Base-by-base conservation (phyloP, 1,140 invertebrate genomes). In the Limonius californicus region DNA sequence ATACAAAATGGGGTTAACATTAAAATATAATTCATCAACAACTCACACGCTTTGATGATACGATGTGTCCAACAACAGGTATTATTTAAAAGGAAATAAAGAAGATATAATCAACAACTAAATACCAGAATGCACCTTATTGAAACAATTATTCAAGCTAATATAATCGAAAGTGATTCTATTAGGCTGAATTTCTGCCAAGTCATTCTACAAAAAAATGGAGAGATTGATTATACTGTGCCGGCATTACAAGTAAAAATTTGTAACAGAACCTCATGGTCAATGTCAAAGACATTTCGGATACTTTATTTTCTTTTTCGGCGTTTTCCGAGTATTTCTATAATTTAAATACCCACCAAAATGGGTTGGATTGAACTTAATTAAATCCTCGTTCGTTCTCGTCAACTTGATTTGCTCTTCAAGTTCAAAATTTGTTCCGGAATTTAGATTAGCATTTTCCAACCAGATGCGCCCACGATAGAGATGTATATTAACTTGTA, bases 111-210 rank as follows among this genome's bases (percentile, higher is more conserved):
- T 9, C 23, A 27, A 27, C 23, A 27, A 27, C 23, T 39, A 39
- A 39, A 39, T 50, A 50, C 16, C 9, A 50, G 14, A 50, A 50
- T 50, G 45, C 45, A 50, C 64, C 66, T 65, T 64, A 68, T 9
- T 66, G 62, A 65, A 70, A 68, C 69, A 70, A 70, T 70, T 70
- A 70, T 63, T 67, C 65, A 67, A 68, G 60, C 62, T 70, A 69
- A 63, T 70, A 65, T 68, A 70, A 70, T 70, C 62, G 62, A 67
- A 69, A 69, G 69, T 70, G 69, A 70, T 67, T 70, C 69, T 68
- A 70, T 70, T 68, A 70, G 69, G 59, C 32, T 58, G 61, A 58
- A 61, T 59, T 67, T 64, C 15, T 62, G 69, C 63, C 30, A 15
- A 70, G 67, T 70, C 69, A 70, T 67, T 65, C 45, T 50, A 45